Percentiles rank a stretch among this genome's conserved stretches.
These are phyloP conservation scores for Dinomys branickii DNA, from an alignment of 2,113 vertebrate genomes.

Conservation along the genomic window DNA sequence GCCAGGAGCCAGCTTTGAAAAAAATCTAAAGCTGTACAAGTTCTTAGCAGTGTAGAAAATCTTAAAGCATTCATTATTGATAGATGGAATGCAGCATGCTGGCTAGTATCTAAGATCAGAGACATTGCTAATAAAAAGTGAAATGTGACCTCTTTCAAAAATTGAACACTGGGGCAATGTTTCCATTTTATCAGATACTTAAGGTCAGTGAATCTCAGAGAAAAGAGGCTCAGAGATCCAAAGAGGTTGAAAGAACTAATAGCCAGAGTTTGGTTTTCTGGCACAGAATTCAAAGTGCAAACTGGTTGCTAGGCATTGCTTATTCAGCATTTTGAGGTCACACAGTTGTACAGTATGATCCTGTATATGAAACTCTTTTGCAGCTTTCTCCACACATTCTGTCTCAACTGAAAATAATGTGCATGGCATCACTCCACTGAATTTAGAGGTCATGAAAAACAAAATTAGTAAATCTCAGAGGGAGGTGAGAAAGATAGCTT, in stretches of 20 bases:
- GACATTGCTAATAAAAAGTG: not conserved
- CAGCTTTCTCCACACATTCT: not conserved
- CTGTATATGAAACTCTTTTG: not conserved
- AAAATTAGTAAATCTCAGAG: not conserved
- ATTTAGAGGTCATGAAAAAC: slow-evolving; percentile 15
- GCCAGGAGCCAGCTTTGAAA: not conserved
- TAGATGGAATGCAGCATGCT: not conserved
- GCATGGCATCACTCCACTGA: not conserved
- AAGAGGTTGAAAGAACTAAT: not conserved
- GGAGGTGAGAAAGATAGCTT: not conserved
- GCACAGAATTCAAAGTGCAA: not conserved
- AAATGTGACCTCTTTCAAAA: slow-evolving; percentile 13
- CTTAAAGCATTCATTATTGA: not conserved
- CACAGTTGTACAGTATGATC: not conserved
- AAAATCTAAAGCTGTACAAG: not conserved
- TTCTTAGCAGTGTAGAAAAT: not conserved
- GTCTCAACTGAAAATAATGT: not conserved
- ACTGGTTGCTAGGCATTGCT: not conserved
- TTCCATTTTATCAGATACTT: not conserved
- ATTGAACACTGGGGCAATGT: not conserved
- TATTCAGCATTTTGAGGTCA: not conserved
- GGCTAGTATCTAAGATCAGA: not conserved
- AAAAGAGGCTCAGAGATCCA: not conserved
- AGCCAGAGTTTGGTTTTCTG: not conserved
- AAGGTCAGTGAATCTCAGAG: slow-evolving; percentile 6